Conservation (phyloP, 1,140 invertebrate genomes). For the Cyclina sinensis region DNA sequence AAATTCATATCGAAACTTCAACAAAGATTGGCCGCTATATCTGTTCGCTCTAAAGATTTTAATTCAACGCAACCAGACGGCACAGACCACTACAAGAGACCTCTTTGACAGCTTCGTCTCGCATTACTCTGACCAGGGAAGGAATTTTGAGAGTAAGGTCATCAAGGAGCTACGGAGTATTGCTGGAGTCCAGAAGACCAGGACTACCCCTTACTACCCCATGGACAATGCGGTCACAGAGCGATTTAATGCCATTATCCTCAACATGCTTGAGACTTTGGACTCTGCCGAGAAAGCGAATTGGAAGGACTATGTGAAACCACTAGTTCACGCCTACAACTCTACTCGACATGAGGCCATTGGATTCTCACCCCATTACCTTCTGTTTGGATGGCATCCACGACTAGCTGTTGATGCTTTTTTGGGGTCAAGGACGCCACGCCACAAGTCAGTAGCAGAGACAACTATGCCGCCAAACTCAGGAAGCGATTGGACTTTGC, state of each 20-base stretch:
- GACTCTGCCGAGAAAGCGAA: not conserved
- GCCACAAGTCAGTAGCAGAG: not conserved
- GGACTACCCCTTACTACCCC: conserved; percentile 69
- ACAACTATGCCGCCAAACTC: conserved; percentile 22
- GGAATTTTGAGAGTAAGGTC: conserved; percentile 58
- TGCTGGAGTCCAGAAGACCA: conserved; percentile 57
- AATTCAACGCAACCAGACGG: conserved; percentile 34
- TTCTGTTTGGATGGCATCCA: conserved; percentile 48
- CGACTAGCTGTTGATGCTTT: conserved; percentile 43
- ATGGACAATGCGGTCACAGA: conserved; percentile 13
- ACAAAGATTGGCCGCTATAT: too few relatives aligned
- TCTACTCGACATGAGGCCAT: conserved; percentile 14
- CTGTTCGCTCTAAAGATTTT: too few relatives aligned
- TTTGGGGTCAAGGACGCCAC: not conserved
- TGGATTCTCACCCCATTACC: conserved; percentile 31
- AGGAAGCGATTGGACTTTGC: not conserved
- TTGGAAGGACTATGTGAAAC: conserved; percentile 19
- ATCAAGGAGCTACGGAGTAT: conserved; percentile 65
- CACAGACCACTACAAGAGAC: conserved; percentile 33
- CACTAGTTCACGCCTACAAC: too few relatives aligned
- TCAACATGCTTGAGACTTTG: conserved; percentile 7
- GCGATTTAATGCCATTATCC: conserved; percentile 19
- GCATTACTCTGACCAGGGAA: conserved; percentile 44
- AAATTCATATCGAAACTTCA: too few relatives aligned
- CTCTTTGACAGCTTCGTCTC: not conserved